Evolutionary conservation across 2,888 invertebrate genomes (phyloP).

Genomic region (Gryllus longicercus): DNA sequence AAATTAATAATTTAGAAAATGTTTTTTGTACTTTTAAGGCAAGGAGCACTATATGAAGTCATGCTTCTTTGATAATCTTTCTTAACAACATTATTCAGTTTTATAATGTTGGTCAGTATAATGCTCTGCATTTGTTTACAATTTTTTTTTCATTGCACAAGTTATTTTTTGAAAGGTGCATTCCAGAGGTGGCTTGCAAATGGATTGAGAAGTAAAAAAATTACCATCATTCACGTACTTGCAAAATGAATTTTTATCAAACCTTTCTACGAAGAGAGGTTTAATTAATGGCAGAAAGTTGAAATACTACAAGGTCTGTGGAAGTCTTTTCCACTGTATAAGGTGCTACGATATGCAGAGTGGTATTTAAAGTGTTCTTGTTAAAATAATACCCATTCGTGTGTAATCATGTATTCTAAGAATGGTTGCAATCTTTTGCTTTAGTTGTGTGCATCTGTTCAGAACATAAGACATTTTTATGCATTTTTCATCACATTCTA

Average conservation of each 20-base stretch:
- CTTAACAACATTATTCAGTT: no score
- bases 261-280: no score
- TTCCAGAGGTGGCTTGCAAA: not conserved
- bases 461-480: not conserved
- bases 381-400: not conserved
- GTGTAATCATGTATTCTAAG: not conserved
- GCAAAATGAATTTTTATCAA: no score
- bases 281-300: not conserved
- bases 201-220: not conserved
- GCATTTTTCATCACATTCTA: not conserved
- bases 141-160: no score
- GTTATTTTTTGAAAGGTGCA: no score
- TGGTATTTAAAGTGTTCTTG: not conserved
- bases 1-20: no score
- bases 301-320: not conserved
- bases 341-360: not conserved
- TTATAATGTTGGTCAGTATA: no score
- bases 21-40: no score
- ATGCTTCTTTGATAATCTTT: no score
- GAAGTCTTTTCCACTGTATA: not conserved
- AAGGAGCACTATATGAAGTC: no score
- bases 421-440: not conserved
- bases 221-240: no score
- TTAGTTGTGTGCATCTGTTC: not conserved
- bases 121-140: no score